A percentile compares a stretch with the other conserved stretches of the same genome.
Conservation (phyloP, 2,113 vertebrate species). For the Oplegnathus fasciatus region DNA sequence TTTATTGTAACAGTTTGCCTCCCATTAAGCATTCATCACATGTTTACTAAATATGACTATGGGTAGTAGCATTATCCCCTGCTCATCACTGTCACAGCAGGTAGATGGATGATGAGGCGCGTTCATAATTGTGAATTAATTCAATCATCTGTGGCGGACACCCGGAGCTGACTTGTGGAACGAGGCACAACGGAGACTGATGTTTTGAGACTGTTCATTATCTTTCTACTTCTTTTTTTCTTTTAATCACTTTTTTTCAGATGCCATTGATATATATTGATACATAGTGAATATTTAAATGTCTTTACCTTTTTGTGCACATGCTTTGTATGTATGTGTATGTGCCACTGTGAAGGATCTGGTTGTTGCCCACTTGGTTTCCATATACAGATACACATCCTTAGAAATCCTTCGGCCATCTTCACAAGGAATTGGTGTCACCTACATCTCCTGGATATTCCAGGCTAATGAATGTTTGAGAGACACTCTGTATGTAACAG, state of each 20-base stretch:
- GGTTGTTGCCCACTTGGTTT: background rate
- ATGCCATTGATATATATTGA: background rate
- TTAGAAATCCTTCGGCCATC: conserved; percentile 7
- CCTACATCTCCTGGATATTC: background rate
- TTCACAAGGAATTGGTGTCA: conserved; percentile 6
- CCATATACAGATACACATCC: background rate
- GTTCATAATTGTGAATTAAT: conserved; percentile 72
- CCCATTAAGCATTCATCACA: conserved; percentile 55
- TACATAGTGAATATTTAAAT: background rate
- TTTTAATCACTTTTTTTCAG: conserved; percentile 1
- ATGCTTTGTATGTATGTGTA: background rate
- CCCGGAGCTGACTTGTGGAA: conserved; percentile 51
- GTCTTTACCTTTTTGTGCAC: background rate
- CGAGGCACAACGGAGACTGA: conserved; percentile 27
- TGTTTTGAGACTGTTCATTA: conserved; percentile 35
- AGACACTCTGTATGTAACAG: background rate
- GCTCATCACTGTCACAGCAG: conserved; percentile 75
- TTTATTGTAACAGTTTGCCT: conserved; percentile 37
- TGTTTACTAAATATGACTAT: conserved; percentile 68
- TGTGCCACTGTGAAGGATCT: background rate
- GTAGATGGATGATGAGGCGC: conserved; percentile 67
- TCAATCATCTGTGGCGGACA: conserved; percentile 65
- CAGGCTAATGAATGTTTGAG: background rate
- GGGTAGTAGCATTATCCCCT: conserved; percentile 50
- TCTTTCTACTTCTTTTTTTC: conserved; percentile 1